phyloP scores from a whole-genome alignment of 1,140 invertebrate species.

The Callitettix versicolor region DNA sequence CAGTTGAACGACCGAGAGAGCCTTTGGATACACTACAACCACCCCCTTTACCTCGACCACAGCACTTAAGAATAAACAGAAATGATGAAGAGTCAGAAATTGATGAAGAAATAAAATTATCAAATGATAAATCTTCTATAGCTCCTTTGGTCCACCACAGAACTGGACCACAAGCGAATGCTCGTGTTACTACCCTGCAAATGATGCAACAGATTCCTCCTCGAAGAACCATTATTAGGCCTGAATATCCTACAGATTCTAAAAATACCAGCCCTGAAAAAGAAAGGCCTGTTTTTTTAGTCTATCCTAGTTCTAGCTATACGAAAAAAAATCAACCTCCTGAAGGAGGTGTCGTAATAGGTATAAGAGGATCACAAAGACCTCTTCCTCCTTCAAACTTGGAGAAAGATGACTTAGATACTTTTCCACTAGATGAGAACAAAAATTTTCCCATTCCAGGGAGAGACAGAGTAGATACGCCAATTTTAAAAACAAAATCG shows the following conservation, averaged over 20 bases:
- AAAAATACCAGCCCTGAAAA: slow-evolving; percentile 16
- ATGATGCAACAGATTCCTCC: slow-evolving; percentile 42
- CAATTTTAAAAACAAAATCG: slow-evolving; percentile 36
- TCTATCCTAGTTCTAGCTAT: slow-evolving; percentile 39
- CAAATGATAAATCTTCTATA: not conserved
- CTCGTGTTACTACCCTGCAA: slow-evolving; percentile 46
- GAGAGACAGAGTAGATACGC: slow-evolving; percentile 37
- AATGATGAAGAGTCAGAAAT: slow-evolving; percentile 24
- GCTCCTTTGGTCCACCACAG: slow-evolving; percentile 19
- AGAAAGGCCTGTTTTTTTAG: slow-evolving; percentile 43
- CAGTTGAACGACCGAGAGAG: slow-evolving; percentile 29
- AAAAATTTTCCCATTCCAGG: slow-evolving; percentile 33
- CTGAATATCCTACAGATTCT: slow-evolving; percentile 8
- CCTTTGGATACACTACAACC: slow-evolving; percentile 31
- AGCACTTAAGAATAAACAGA: slow-evolving; percentile 32
- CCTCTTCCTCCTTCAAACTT: slow-evolving; percentile 43
- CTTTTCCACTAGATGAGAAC: slow-evolving; percentile 36
- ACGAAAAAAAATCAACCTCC: slow-evolving; percentile 36
- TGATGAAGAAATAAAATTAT: not conserved
- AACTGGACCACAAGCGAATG: slow-evolving; percentile 24
- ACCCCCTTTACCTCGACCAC: slow-evolving; percentile 34
- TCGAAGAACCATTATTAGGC: slow-evolving; percentile 14
- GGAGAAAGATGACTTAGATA: slow-evolving; percentile 27
- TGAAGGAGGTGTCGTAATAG: slow-evolving; percentile 42
- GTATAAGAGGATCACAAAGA: slow-evolving; percentile 40